Conservation (phyloP, 2,888 invertebrate genomes). For the Diloba caeruleocephala region DNA sequence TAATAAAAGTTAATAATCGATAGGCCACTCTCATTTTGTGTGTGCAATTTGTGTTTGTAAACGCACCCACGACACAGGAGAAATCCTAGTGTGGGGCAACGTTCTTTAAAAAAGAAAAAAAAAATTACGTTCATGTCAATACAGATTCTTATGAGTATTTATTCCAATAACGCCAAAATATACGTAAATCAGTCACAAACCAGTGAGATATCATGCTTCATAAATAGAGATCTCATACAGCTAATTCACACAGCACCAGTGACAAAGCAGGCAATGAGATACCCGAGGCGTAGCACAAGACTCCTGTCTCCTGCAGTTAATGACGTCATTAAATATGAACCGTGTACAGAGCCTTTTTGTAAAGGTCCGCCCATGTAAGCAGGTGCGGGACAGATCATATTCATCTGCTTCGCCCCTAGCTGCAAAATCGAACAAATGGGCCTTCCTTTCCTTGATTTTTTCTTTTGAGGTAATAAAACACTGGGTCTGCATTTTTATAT, state of each 20-base stretch:
- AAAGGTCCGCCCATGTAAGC: slow-evolving; percentile 42
- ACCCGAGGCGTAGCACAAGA: slow-evolving; percentile 66
- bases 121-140: too few species aligned
- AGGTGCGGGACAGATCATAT: slow-evolving; percentile 50
- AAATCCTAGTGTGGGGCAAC: too few species aligned
- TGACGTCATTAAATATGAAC: slow-evolving; percentile 88
- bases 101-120: too few species aligned
- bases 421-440: slow-evolving; percentile 45
- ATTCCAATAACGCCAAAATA: neutral
- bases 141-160: too few species aligned
- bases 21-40: too few species aligned
- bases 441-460: slow-evolving; percentile 17
- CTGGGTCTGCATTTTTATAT: neutral
- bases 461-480: slow-evolving; percentile 9
- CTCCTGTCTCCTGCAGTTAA: slow-evolving; percentile 80
- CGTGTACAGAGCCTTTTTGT: slow-evolving; percentile 58
- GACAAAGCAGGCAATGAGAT: slow-evolving; percentile 60
- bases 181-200: neutral
- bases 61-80: too few species aligned
- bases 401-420: slow-evolving; percentile 47
- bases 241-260: slow-evolving; percentile 52
- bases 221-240: slow-evolving; percentile 41
- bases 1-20: too few species aligned
- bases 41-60: too few species aligned
- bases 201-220: slow-evolving; percentile 9